These are phyloP conservation scores for Cantharis rustica DNA, from an alignment of 2,888 invertebrate genomes.

Conservation along the genomic window DNA sequence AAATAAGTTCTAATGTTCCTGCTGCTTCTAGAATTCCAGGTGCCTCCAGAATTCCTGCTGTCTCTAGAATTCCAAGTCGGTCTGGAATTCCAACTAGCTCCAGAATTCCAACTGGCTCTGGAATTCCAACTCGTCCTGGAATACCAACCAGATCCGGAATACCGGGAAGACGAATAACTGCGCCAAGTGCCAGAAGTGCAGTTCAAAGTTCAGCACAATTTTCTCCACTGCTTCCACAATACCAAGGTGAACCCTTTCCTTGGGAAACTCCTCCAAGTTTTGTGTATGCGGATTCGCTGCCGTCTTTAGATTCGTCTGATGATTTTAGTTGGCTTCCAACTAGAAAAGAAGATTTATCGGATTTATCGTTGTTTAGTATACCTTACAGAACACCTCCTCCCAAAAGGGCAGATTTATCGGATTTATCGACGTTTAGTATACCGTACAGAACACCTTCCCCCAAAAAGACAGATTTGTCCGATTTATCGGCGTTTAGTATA, in stretches of 20 bases:
- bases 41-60: background rate
- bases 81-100: background rate
- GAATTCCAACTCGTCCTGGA: background rate
- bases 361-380: background rate
- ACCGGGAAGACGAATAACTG: background rate
- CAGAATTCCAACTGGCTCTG: background rate
- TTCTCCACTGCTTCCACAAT: background rate
- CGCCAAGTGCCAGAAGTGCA: background rate
- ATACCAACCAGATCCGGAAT: background rate
- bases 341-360: background rate
- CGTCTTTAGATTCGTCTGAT: too few species aligned
- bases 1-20: too few species aligned
- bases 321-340: background rate
- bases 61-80: background rate
- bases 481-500: too few species aligned
- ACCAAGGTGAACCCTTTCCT: background rate
- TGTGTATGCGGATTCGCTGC: too few species aligned
- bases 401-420: background rate
- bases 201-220: too few species aligned
- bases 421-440: background rate
- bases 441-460: slow-evolving; percentile 13
- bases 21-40: background rate
- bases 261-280: too few species aligned
- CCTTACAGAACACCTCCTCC: slow-evolving; percentile 14
- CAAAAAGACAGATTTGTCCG: background rate